A percentile compares a stretch with the other conserved stretches of the same genome.
Conservation (phyloP, 2,113 vertebrate species). For the Phycodurus eques region DNA sequence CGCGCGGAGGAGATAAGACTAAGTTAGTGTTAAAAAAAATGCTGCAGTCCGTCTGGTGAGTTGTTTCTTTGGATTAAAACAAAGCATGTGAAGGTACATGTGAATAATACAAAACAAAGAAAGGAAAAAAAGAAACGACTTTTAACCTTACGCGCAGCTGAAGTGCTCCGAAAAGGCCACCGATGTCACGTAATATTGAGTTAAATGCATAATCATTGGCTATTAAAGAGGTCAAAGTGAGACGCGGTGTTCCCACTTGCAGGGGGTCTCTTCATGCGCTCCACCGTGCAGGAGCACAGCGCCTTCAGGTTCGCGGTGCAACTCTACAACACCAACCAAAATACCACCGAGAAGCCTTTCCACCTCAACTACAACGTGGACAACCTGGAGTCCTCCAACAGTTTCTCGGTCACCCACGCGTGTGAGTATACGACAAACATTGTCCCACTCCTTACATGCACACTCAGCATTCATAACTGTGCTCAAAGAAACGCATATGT, state of each 20-base stretch:
- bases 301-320: constrained; percentile 98
- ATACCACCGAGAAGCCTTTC: constrained; percentile 97
- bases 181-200: background rate
- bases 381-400: constrained; percentile 99
- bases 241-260: constrained; percentile 15
- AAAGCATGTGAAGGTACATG: background rate
- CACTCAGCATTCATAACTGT: constrained; percentile 28
- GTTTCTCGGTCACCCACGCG: constrained; percentile 98
- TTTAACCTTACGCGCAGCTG: constrained; percentile 26
- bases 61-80: background rate
- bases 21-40: constrained; percentile 44
- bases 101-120: constrained; percentile 9
- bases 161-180: background rate
- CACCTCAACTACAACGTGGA: constrained; percentile 98
- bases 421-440: constrained; percentile 84
- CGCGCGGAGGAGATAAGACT: constrained; percentile 47
- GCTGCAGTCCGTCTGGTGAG: background rate
- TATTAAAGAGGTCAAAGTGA: background rate
- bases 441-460: constrained; percentile 25
- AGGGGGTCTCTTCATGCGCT: constrained; percentile 98
- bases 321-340: constrained; percentile 99
- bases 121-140: constrained; percentile 29
- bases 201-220: background rate
- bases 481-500: background rate
- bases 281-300: constrained; percentile 98